A percentile compares a stretch with the other conserved stretches of the same genome.
phyloP scores from a whole-genome alignment of 92 coral and sea anemone genomes.

The Actinernus sp. region DNA sequence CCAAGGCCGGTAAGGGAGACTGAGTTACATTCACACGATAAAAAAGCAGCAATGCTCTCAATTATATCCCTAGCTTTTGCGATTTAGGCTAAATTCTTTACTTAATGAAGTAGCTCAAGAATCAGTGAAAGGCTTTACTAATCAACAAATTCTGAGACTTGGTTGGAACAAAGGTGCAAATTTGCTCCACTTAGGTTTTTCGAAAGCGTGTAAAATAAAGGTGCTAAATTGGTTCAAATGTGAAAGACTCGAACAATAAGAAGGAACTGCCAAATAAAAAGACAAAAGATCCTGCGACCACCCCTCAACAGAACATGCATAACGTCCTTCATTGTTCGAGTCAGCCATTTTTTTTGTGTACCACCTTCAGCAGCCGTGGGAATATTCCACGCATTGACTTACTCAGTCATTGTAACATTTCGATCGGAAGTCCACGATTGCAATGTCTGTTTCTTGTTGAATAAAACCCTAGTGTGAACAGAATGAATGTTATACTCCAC shows the following conservation, averaged over 20 bases:
- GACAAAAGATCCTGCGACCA: conserved; percentile 45
- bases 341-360: not conserved
- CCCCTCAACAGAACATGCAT: not conserved
- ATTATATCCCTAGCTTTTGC: too few relatives aligned
- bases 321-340: not conserved
- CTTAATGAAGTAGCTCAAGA: conserved; percentile 1
- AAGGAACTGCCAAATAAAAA: conserved; percentile 78
- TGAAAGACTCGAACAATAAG: conserved; percentile 82
- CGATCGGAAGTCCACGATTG: too few relatives aligned
- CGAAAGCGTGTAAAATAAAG: conserved; percentile 84
- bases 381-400: not conserved
- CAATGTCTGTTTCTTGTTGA: too few relatives aligned
- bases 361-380: not conserved
- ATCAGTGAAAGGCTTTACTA: conserved; percentile 5
- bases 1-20: too few relatives aligned
- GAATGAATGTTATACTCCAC: too few relatives aligned
- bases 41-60: too few relatives aligned
- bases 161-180: conserved; percentile 82
- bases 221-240: conserved; percentile 91
- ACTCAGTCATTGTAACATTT: not conserved
- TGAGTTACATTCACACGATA: too few relatives aligned
- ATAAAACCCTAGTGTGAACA: too few relatives aligned
- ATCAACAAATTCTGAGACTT: conserved; percentile 37
- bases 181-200: conserved; percentile 81
- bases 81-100: conserved; percentile 10